Percentiles rank a stretch among this genome's conserved stretches.
phyloP scores from a whole-genome alignment of 2,888 invertebrate species.

The Lochmaea crataegi region DNA sequence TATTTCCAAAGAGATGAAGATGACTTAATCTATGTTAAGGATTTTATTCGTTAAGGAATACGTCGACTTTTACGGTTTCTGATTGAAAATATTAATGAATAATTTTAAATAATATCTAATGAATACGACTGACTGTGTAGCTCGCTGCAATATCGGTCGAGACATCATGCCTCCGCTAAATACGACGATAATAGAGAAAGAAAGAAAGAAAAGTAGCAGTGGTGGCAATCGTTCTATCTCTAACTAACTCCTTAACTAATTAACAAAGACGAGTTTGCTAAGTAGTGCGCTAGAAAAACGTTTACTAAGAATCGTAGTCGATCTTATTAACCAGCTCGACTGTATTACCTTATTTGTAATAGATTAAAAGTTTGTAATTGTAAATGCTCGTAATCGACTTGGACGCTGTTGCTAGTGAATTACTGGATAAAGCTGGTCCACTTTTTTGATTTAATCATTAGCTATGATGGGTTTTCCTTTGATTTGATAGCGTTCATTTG shows the following conservation, averaged over 20 bases:
- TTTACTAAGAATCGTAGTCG: conserved; percentile 53
- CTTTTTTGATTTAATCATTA: conserved; percentile 28
- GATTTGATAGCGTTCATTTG: background rate
- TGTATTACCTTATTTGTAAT: conserved; percentile 58
- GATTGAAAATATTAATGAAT: no score
- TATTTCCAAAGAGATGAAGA: conserved; percentile 30
- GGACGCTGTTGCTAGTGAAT: conserved; percentile 46
- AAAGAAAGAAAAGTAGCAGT: conserved; percentile 46
- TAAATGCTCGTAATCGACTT: conserved; percentile 57
- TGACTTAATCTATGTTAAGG: conserved; percentile 33
- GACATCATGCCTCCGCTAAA: conserved; percentile 55
- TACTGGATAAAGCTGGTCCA: conserved; percentile 43
- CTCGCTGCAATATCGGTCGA: conserved; percentile 44
- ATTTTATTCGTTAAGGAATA: background rate
- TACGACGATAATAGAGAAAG: conserved; percentile 41
- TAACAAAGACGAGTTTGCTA: conserved; percentile 56
- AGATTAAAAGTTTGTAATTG: conserved; percentile 59
- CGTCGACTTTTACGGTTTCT: no score
- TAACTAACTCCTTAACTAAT: conserved; percentile 55
- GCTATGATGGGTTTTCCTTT: background rate
- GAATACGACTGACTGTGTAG: background rate
- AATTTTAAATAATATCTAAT: no score
- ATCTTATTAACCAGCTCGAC: conserved; percentile 52
- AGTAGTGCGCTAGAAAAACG: conserved; percentile 57
- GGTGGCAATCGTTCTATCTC: conserved; percentile 52